Base-by-base conservation (phyloP, 2,797 vertebrate species). In the Syngnathus acus region DNA sequence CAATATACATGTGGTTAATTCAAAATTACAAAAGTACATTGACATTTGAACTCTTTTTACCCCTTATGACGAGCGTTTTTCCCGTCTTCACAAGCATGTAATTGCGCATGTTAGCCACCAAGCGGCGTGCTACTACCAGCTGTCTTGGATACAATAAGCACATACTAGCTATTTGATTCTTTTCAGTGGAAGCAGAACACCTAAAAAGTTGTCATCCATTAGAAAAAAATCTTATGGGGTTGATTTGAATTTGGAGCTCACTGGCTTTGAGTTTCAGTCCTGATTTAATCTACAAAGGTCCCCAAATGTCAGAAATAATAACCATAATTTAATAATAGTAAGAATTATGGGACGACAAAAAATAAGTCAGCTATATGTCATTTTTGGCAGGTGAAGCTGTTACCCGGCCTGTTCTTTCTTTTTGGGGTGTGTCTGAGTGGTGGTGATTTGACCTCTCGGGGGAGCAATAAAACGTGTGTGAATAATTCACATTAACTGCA, bases 401-500 rank as follows among this genome's bases (percentile, higher is more conserved):
- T 3, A 21, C 9, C 10, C 1, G 6, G 26, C 63, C 10, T 16
- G 17, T 50, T 16, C 37, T 2, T 1, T 7, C 43, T 14, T 62
- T 68, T 6, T 37, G 54, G 65, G 67, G 69, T n/a, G 65, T 64
- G 78, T 68, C 69, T 69, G 45, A 77, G 65, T 73, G 47, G 26
- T 40, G 64, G 7, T 66, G 67, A 40, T 70, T 71, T 73, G 64
- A 73, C 73, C 72, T 78, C 86, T 81, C 81, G 5, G 10, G 77
- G 77, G 84, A 78, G 72, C 77, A 81, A 85, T 86, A 77, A 81
- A 60, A 67, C 66, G 78, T 62, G 48, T 65, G 67, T 85, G 75
- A 82, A 79, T 86, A 78, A 81, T 86, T 77, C 78, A 75, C 75
- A 51, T 63, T n/a, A 66, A 64, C 66, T 71, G 70, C 70, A 69